Conservation (phyloP, 2,797 vertebrate genomes). For the Florisuga fusca region DNA sequence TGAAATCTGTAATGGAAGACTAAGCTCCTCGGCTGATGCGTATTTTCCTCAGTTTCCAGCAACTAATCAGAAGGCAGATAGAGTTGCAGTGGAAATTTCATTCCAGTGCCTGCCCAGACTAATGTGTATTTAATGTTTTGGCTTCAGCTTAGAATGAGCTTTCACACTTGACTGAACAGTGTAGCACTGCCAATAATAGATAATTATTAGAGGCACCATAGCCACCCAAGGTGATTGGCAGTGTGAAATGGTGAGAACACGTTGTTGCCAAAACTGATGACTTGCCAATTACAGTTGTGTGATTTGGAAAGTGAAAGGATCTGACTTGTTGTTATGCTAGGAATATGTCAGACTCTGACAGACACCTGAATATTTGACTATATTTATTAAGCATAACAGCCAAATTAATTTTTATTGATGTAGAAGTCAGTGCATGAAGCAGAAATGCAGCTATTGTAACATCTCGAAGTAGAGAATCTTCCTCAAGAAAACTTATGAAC, state of each 20-base stretch:
- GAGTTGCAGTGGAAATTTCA: constrained; percentile 65
- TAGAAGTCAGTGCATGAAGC: not conserved
- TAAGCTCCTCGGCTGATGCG: not conserved
- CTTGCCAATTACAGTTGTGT: constrained; percentile 60
- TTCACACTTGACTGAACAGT: constrained; percentile 54
- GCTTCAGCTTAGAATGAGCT: constrained; percentile 59
- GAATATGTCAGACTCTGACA: not conserved
- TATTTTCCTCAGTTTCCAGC: constrained; percentile 53
- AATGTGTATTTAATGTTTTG: constrained; percentile 73
- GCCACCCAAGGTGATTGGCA: constrained; percentile 69
- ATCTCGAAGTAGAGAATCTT: not conserved
- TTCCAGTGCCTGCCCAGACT: constrained; percentile 51
- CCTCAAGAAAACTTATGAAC: not conserved
- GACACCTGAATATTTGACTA: not conserved
- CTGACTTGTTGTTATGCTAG: not conserved
- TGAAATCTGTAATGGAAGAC: not conserved
- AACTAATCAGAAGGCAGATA: constrained; percentile 57
- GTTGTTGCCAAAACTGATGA: constrained; percentile 57
- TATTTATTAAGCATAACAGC: not conserved
- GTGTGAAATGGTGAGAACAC: constrained; percentile 50
- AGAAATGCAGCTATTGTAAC: not conserved
- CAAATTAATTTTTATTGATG: not conserved
- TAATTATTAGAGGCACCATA: constrained; percentile 67
- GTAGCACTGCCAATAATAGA: constrained; percentile 58
- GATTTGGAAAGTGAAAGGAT: constrained; percentile 37